Evolutionary conservation across 2,113 vertebrate species (phyloP).

Genomic region (Trogon melanurus): DNA sequence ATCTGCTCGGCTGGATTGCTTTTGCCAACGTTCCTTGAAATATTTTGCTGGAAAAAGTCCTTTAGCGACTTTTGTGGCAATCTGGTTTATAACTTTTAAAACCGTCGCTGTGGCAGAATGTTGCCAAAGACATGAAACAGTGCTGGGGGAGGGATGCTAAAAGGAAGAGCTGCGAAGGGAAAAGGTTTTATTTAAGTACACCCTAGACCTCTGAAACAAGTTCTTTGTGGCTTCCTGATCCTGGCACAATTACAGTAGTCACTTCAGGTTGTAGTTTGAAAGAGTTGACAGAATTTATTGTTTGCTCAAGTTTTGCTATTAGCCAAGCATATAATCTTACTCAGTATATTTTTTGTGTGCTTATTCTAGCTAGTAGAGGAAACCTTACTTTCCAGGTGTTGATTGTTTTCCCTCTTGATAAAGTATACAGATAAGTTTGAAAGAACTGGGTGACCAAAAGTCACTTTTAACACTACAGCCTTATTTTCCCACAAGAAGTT

Average conservation of each 20-base stretch:
- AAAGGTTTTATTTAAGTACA: not conserved
- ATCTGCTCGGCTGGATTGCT: not conserved
- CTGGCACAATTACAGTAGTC: not conserved
- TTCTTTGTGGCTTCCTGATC: not conserved
- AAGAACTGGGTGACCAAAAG: not conserved
- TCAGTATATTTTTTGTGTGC: not conserved
- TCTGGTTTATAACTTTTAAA: not conserved
- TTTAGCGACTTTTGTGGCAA: not conserved
- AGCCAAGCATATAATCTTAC: not conserved
- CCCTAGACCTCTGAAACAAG: not conserved
- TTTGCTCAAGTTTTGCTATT: not conserved
- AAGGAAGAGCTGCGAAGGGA: not conserved
- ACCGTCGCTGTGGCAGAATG: not conserved
- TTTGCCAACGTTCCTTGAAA: not conserved
- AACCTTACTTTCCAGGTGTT: not conserved
- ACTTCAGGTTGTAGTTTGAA: not conserved
- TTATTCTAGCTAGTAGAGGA: not conserved
- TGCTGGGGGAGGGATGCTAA: not conserved
- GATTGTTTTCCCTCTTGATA: not conserved
- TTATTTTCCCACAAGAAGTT: not conserved
- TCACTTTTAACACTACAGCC: not conserved
- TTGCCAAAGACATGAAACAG: not conserved
- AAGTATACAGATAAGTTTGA: not conserved
- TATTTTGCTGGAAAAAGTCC: not conserved
- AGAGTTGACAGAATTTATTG: not conserved